Percentiles rank a stretch among this genome's conserved stretches.
These are phyloP conservation scores for Parochlus steinenii DNA, from an alignment of 2,888 invertebrate genomes.

Conservation along the genomic window DNA sequence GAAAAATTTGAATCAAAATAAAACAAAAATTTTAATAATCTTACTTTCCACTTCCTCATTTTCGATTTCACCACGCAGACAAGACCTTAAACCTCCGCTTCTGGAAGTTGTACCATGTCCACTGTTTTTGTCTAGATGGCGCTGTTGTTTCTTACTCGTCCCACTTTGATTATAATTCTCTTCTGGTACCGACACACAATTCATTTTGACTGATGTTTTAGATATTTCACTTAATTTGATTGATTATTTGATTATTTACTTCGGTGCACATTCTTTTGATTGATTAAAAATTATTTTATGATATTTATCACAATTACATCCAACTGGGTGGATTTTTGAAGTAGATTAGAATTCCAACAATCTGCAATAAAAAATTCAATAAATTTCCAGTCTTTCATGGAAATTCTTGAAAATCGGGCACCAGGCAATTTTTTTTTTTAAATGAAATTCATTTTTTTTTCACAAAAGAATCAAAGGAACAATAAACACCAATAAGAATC, in stretches of 20 bases:
- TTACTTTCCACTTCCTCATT: constrained; percentile 12
- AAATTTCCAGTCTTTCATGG: background rate
- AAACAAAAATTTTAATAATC: constrained; percentile 1
- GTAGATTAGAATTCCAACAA: background rate
- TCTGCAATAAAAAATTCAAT: constrained; percentile 5
- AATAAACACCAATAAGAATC: too few relatives aligned
- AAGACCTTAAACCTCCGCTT: constrained; percentile 6
- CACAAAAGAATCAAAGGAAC: too few relatives aligned
- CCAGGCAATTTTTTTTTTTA: too few relatives aligned
- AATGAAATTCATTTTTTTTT: too few relatives aligned
- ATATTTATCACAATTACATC: too few relatives aligned
- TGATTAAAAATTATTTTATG: too few relatives aligned
- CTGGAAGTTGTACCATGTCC: too few relatives aligned
- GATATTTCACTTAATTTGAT: constrained; percentile 5
- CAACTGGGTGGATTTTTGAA: background rate
- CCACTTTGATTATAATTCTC: too few relatives aligned
- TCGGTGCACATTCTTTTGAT: constrained; percentile 1
- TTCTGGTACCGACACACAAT: constrained; percentile 12
- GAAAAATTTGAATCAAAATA: too few relatives aligned
- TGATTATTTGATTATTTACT: background rate
- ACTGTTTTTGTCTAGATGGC: too few relatives aligned
- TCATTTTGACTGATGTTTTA: constrained; percentile 3
- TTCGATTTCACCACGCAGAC: constrained; percentile 11
- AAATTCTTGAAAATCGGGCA: too few relatives aligned
- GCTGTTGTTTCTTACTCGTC: constrained; percentile 7